Conservation (phyloP, 2,888 invertebrate genomes). For the Epirrita christyi region DNA sequence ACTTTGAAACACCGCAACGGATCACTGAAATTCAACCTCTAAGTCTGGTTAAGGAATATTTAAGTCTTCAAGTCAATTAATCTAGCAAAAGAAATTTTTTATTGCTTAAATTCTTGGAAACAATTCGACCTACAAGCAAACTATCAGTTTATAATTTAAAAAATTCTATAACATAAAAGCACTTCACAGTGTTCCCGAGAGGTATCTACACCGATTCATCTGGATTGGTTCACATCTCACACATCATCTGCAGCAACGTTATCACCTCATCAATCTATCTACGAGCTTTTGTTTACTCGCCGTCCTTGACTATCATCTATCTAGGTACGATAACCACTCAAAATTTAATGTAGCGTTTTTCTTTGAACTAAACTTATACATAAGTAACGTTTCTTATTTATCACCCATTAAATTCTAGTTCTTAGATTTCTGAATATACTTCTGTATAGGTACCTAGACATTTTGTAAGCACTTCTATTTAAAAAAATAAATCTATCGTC, state of each 20-base stretch:
- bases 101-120: too few relatives aligned
- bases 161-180: constrained; percentile 1
- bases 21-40: too few relatives aligned
- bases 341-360: constrained; percentile 34
- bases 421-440: neutral
- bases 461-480: too few relatives aligned
- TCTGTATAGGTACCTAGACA: neutral
- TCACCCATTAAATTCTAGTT: neutral
- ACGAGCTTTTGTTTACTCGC: constrained; percentile 46
- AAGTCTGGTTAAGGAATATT: too few relatives aligned
- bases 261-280: constrained; percentile 51
- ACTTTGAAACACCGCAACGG: too few relatives aligned
- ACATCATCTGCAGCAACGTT: constrained; percentile 44
- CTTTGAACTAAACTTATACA: constrained; percentile 23
- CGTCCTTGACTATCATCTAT: constrained; percentile 45
- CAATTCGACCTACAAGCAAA: neutral
- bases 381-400: constrained; percentile 1
- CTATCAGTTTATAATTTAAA: constrained; percentile 8
- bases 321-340: constrained; percentile 27
- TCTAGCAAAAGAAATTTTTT: too few relatives aligned
- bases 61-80: too few relatives aligned
- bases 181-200: constrained; percentile 2
- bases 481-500: too few relatives aligned
- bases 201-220: constrained; percentile 23
- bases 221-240: constrained; percentile 49